Evolutionary conservation across 2,888 invertebrate species (phyloP).

Genomic region (Macrophya annulata): DNA sequence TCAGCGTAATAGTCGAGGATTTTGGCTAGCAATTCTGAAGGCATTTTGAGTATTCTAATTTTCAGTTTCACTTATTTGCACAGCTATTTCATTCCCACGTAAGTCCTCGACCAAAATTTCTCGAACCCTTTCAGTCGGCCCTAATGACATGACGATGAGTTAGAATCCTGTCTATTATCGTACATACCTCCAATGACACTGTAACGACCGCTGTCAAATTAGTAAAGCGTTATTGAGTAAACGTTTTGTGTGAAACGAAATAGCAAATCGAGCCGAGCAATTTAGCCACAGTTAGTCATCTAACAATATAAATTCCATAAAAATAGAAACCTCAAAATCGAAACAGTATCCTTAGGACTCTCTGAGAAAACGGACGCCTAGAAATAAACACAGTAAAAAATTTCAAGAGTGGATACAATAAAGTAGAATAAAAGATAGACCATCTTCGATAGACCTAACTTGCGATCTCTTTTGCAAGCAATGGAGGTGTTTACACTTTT

Average conservation of each 20-base stretch:
- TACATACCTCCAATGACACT: not conserved
- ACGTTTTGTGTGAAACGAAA: not conserved
- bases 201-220: not conserved
- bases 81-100: not conserved
- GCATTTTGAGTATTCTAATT: not conserved
- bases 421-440: not conserved
- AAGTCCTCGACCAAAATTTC: constrained; percentile 2
- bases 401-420: not conserved
- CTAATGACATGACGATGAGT: not conserved
- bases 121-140: not conserved
- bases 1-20: not conserved
- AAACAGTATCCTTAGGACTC: not conserved
- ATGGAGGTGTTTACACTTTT: constrained; percentile 37
- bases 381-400: not conserved
- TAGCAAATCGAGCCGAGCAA: not conserved
- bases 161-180: not conserved
- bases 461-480: not conserved
- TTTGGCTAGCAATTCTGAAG: not conserved
- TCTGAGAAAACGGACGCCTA: not conserved
- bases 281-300: constrained; percentile 6
- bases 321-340: not conserved
- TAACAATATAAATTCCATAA: not conserved
- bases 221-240: not conserved
- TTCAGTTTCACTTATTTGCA: not conserved
- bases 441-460: not conserved